Evolutionary conservation across 2,888 invertebrate genomes (phyloP), one percentile per base, ranked within the genome.

Genomic region (Pandemis heparana): DNA sequence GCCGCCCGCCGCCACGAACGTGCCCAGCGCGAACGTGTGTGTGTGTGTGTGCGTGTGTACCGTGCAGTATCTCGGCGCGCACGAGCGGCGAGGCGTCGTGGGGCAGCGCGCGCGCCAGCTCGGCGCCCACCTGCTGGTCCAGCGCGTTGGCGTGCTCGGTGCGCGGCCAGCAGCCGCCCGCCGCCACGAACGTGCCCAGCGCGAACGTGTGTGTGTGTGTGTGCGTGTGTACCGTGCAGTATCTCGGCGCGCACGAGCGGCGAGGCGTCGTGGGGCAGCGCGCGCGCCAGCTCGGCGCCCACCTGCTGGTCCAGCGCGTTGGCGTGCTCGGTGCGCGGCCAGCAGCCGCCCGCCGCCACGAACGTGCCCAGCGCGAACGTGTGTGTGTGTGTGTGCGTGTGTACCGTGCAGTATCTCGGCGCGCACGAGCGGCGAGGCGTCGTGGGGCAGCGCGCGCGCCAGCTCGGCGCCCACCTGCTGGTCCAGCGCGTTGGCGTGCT

Each of bases 91-190:
- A 97, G 95, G 98, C 98, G 92, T 99, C 99, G 79, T 95, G 94
- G 51, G 96, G 95, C 70, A 79, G 97, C 95, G 46, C 96, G 96
- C 83, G 96, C 96, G 69, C 96, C 78, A 99, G 95, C 71, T 96
- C 97, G 94, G 98, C 97, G 77, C 97, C 98, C 78, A 99, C 97
- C 81, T 97, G 97, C 85, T 99, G 98, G 94, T 99, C 98, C 75
- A 99, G 97, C 85, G 97, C 97, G 90, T 98, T 98, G 60, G 98
- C 98, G 91, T 99, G 99, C 85, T 99, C 98, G 67, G 97, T 97
- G 80, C 98, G 96, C 85, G 97, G 95, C 76, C 79, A 79, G 59
- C 96, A 96, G 16, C 97, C 97, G 65, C 97, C 97, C 51, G 97
- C 97, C 87, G 97, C 97, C 82, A 99, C 96, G 91, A 98, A 99